Conservation (phyloP, 1,140 invertebrate species). For the Aethina tumida region DNA sequence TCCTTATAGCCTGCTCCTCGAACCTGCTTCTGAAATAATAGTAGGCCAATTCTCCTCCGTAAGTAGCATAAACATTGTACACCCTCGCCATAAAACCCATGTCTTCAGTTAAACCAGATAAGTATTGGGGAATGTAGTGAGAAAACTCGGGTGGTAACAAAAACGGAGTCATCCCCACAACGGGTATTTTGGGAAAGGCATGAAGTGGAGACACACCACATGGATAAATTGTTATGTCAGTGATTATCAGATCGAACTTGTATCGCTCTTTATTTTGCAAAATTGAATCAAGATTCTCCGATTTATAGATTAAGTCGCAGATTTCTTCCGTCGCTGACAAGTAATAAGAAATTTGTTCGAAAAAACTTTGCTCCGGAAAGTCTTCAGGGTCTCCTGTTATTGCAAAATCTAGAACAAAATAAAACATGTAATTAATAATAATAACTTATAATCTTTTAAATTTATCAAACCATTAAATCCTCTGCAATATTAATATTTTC, state of each 20-base stretch:
- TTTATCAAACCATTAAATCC: too few relatives aligned
- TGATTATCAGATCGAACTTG: conserved; percentile 8
- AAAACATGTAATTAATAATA: too few relatives aligned
- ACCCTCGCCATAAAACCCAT: conserved; percentile 39
- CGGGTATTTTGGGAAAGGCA: conserved; percentile 2
- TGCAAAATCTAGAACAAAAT: too few relatives aligned
- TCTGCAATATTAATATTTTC: too few relatives aligned
- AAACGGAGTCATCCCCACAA: conserved; percentile 3
- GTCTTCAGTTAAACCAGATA: conserved; percentile 35
- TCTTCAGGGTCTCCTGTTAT: too few relatives aligned
- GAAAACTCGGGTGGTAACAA: conserved; percentile 4
- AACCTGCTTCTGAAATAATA: not conserved
- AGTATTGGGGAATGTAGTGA: conserved; percentile 33
- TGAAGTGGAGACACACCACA: conserved; percentile 1
- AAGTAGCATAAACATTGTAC: conserved; percentile 23
- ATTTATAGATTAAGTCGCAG: too few relatives aligned
- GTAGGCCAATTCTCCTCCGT: conserved; percentile 1
- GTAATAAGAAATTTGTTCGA: too few relatives aligned
- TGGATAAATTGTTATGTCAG: not conserved
- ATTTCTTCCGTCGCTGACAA: too few relatives aligned
- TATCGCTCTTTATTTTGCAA: too few relatives aligned
- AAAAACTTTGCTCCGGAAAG: too few relatives aligned
- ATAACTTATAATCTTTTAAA: too few relatives aligned
- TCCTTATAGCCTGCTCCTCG: not conserved
- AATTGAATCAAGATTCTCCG: too few relatives aligned